Evolutionary conservation across 1,140 invertebrate genomes (phyloP).

Genomic region (Drosophila ohnishii): DNA sequence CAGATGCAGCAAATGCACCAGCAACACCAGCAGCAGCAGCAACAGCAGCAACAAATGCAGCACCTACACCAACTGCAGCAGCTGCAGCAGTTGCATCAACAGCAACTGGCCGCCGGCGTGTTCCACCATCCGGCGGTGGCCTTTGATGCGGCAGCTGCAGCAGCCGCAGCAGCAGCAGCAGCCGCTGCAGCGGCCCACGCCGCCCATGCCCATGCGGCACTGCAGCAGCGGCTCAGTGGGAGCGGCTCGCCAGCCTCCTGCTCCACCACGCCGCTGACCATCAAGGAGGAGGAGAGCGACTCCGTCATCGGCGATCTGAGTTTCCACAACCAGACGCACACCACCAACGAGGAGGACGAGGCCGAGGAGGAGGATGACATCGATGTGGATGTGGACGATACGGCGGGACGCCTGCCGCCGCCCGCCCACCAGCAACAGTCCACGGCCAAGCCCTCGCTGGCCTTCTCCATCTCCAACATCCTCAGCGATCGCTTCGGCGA

Average conservation of each 20-base stretch:
- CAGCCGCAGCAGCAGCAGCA: slow-evolving; percentile 67
- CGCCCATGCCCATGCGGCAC: slow-evolving; percentile 64
- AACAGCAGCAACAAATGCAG: slow-evolving; percentile 78
- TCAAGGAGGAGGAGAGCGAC: slow-evolving; percentile 81
- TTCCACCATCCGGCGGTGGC: slow-evolving; percentile 74
- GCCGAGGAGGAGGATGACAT: slow-evolving; percentile 75
- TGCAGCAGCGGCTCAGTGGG: slow-evolving; percentile 64
- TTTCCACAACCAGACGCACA: slow-evolving; percentile 72
- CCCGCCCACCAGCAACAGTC: slow-evolving; percentile 74
- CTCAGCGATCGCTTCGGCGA: slow-evolving; percentile 82
- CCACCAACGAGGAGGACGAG: slow-evolving; percentile 56
- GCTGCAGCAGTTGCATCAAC: slow-evolving; percentile 77
- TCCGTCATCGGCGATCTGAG: slow-evolving; percentile 79
- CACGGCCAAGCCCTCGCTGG: slow-evolving; percentile 71
- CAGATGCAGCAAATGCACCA: slow-evolving; percentile 30
- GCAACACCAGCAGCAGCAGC: slow-evolving; percentile 56
- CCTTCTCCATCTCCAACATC: slow-evolving; percentile 82
- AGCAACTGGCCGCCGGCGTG: slow-evolving; percentile 72
- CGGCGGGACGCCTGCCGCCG: slow-evolving; percentile 57
- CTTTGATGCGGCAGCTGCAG: slow-evolving; percentile 61
- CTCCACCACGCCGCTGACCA: slow-evolving; percentile 72
- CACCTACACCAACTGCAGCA: slow-evolving; percentile 77
- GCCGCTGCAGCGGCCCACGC: slow-evolving; percentile 55
- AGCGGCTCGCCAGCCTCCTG: slow-evolving; percentile 72
- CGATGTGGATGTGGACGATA: slow-evolving; percentile 77